Evolutionary conservation across 1,140 invertebrate species (phyloP).

Genomic region (Rhopalosiphum maidis): DNA sequence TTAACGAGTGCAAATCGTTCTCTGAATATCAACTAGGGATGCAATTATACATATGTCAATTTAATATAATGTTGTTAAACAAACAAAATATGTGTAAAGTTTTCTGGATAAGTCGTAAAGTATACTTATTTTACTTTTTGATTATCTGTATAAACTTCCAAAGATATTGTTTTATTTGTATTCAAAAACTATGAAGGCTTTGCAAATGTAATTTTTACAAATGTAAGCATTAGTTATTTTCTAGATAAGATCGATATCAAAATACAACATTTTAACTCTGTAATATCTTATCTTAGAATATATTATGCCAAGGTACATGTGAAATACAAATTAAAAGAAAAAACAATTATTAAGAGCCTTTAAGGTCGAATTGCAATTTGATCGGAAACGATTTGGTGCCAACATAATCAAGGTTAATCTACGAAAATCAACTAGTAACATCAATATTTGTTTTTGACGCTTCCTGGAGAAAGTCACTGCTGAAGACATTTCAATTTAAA

Average conservation of each 20-base stretch:
- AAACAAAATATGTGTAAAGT: not conserved
- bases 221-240: not conserved
- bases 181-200: not conserved
- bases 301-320: not conserved
- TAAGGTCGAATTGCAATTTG: not conserved
- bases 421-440: not conserved
- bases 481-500: slow-evolving; percentile 19
- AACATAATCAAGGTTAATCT: slow-evolving; percentile 2
- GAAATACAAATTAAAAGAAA: not conserved
- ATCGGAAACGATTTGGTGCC: not conserved
- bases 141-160: not conserved
- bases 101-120: not conserved
- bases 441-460: slow-evolving; percentile 5
- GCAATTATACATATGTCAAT: not conserved
- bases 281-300: not conserved
- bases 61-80: not conserved
- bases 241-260: not conserved
- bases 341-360: not conserved
- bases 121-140: not conserved
- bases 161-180: not conserved
- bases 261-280: not conserved
- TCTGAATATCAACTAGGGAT: not conserved
- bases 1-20: not conserved
- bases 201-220: not conserved
- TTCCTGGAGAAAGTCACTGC: too few relatives aligned